Percentiles rank a stretch among this genome's conserved stretches.
Conservation (phyloP, 2,888 invertebrate species). For the Drosophila cyrtoloma region DNA sequence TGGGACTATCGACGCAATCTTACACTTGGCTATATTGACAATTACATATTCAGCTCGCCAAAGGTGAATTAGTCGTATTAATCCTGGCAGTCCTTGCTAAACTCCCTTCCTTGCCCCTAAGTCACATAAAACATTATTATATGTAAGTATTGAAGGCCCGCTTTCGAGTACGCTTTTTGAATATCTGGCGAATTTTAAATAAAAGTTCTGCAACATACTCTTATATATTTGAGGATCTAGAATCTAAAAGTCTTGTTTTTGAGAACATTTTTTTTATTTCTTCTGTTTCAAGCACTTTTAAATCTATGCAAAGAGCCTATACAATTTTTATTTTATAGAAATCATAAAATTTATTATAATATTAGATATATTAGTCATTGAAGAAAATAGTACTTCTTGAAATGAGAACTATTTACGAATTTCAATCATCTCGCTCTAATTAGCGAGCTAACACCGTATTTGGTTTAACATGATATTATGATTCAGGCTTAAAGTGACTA, state of each 20-base stretch:
- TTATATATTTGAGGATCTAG: background rate
- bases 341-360: conserved; percentile 2
- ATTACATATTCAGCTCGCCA: conserved; percentile 79
- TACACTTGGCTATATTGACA: conserved; percentile 80
- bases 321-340: conserved; percentile 4
- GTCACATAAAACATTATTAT: background rate
- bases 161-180: background rate
- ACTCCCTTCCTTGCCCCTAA: conserved; percentile 67
- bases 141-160: background rate
- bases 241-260: background rate
- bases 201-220: background rate
- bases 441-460: conserved; percentile 4
- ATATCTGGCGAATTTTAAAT: background rate
- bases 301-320: conserved; percentile 12
- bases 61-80: conserved; percentile 47
- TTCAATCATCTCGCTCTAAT: background rate
- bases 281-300: conserved; percentile 5
- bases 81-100: conserved; percentile 8
- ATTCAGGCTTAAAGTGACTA: conserved; percentile 3
- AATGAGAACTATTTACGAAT: background rate
- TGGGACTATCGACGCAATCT: conserved; percentile 80
- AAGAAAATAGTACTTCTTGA: background rate
- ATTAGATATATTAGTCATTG: background rate
- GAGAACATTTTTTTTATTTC: background rate
- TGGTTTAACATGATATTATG: conserved; percentile 9